phyloP scores from a whole-genome alignment of 2,797 vertebrate genomes.

The Gouania willdenowi region DNA sequence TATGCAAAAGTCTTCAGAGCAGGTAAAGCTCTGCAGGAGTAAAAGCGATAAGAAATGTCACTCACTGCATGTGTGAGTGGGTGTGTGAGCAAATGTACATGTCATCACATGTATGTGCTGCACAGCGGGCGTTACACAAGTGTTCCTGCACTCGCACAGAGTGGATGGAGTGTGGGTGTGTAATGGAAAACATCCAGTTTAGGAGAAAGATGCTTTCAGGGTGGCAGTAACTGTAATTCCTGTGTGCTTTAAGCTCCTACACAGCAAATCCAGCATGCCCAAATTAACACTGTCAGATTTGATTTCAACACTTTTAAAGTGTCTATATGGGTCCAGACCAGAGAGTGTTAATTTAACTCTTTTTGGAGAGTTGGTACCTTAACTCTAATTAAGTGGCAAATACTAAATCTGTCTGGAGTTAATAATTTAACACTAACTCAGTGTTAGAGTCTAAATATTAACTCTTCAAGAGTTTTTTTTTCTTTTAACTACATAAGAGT shows the following conservation, averaged over 20 bases:
- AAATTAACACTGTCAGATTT: background rate
- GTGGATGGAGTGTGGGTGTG: slow-evolving; percentile 30
- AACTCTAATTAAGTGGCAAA: no score
- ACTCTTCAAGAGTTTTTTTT: no score
- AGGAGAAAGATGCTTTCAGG: slow-evolving; percentile 30
- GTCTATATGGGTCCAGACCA: no score
- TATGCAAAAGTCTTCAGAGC: background rate
- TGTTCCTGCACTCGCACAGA: slow-evolving; percentile 1
- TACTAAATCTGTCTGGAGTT: no score
- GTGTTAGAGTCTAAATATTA: no score
- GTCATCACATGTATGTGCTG: background rate
- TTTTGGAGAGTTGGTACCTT: no score
- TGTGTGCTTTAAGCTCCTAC: slow-evolving; percentile 1
- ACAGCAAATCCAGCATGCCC: slow-evolving; percentile 3
- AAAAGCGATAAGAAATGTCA: slow-evolving; percentile 19
- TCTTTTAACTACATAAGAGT: no score
- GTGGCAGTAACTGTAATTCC: slow-evolving; percentile 5
- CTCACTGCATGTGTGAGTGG: slow-evolving; percentile 4
- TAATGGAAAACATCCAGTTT: slow-evolving; percentile 49
- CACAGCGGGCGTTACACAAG: slow-evolving; percentile 26
- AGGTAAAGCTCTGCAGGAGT: slow-evolving; percentile 6
- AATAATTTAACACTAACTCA: no score
- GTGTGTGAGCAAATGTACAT: slow-evolving; percentile 13
- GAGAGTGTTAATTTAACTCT: no score
- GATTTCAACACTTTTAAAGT: no score